These are phyloP conservation scores for Labia minor DNA, from an alignment of 2,888 invertebrate genomes.

Conservation along the genomic window DNA sequence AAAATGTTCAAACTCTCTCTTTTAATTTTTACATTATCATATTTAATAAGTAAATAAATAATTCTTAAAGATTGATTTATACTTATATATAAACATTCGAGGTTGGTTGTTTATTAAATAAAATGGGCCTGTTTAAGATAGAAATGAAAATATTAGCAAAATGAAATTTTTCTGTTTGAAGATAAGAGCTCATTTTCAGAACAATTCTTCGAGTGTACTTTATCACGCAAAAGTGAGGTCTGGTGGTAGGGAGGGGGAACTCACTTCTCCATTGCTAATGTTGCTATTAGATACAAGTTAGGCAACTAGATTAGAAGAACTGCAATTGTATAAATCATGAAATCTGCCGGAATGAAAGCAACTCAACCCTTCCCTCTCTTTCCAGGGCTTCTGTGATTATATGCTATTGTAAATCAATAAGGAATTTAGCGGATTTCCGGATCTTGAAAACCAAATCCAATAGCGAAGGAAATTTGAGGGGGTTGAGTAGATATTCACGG, in stretches of 20 bases:
- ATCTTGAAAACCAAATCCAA: constrained; percentile 13
- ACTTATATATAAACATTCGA: too few species aligned
- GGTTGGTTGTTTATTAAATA: too few species aligned
- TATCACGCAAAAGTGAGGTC: background rate
- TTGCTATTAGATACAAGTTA: constrained; percentile 8
- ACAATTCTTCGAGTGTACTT: background rate
- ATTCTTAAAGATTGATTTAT: too few species aligned
- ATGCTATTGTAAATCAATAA: constrained; percentile 13
- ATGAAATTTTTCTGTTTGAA: background rate
- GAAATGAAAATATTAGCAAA: too few species aligned
- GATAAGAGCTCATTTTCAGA: background rate
- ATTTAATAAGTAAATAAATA: too few species aligned
- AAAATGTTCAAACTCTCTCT: too few species aligned
- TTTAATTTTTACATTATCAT: too few species aligned
- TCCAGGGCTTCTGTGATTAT: background rate
- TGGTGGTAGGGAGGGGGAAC: too few species aligned
- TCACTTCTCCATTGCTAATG: background rate
- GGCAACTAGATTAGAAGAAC: background rate
- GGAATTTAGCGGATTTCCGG: constrained; percentile 13
- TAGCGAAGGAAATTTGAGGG: background rate
- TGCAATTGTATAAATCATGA: constrained; percentile 8
- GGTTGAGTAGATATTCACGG: background rate
- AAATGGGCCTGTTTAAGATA: too few species aligned
- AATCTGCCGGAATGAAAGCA: constrained; percentile 13
- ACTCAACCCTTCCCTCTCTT: background rate